Conservation (phyloP, 2,797 vertebrate species). For the Artibeus lituratus region DNA sequence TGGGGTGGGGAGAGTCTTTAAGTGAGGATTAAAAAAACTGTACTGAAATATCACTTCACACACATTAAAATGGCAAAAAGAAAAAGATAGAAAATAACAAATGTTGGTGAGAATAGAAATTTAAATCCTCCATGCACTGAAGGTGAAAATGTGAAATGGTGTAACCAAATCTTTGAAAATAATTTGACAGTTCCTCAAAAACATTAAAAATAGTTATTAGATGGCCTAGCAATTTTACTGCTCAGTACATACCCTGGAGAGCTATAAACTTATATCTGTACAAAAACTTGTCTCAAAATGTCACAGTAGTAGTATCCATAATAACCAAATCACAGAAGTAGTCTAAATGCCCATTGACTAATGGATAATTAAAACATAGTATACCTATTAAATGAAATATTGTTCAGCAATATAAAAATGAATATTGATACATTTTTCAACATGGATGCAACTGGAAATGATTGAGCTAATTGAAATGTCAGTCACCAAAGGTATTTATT, state of each 20-base stretch:
- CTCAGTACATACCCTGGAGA: neutral
- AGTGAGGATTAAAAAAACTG: too few species aligned
- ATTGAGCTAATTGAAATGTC: neutral
- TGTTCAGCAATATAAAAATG: neutral
- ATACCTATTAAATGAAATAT: neutral
- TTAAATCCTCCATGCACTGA: neutral
- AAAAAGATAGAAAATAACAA: neutral
- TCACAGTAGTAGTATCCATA: neutral
- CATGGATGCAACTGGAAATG: neutral
- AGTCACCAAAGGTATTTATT: neutral
- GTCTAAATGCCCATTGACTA: neutral
- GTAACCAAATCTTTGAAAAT: neutral
- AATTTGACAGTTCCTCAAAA: neutral
- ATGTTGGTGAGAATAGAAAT: neutral
- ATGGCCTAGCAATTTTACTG: neutral
- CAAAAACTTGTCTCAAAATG: neutral
- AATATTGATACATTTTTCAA: neutral
- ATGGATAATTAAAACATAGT: neutral
- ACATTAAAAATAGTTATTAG: neutral
- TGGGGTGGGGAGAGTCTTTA: too few species aligned
- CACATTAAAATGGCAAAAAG: neutral
- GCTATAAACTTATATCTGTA: neutral
- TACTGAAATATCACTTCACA: neutral
- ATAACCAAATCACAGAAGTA: neutral
- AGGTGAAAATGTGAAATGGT: neutral